These are phyloP conservation scores for Halcyon badia DNA, from an alignment of 2,797 vertebrate genomes.

Conservation along the genomic window DNA sequence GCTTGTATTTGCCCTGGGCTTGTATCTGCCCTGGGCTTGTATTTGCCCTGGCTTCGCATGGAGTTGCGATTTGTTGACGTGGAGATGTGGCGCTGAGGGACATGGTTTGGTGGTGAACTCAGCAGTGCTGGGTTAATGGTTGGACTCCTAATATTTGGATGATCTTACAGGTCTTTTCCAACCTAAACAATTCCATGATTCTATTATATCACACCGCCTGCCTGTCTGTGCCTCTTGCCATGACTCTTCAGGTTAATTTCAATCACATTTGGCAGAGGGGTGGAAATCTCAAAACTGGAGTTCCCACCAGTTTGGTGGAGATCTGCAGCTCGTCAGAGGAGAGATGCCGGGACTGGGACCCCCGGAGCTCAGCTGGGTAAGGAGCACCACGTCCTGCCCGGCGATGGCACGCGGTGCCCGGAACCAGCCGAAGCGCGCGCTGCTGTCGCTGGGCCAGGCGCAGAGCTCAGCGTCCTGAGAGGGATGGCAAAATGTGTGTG, in stretches of 20 bases:
- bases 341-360: background rate
- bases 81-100: background rate
- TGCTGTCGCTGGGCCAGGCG: fast-evolving
- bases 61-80: background rate
- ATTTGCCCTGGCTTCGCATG: background rate
- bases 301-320: background rate
- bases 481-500: fast-evolving
- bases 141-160: background rate
- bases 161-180: background rate
- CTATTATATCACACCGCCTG: background rate
- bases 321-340: background rate
- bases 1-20: fast-evolving
- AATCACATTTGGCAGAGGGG: background rate
- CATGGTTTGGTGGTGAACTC: background rate
- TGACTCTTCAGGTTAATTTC: background rate
- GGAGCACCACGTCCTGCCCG: fast-evolving
- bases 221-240: background rate
- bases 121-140: background rate
- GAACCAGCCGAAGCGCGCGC: fast-evolving
- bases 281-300: background rate
- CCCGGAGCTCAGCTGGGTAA: background rate
- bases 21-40: background rate
- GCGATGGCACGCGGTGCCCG: background rate
- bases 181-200: too few species aligned
- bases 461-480: background rate